Base-by-base conservation (phyloP, 2,888 invertebrate genomes). In the Pelosia muscerda region DNA sequence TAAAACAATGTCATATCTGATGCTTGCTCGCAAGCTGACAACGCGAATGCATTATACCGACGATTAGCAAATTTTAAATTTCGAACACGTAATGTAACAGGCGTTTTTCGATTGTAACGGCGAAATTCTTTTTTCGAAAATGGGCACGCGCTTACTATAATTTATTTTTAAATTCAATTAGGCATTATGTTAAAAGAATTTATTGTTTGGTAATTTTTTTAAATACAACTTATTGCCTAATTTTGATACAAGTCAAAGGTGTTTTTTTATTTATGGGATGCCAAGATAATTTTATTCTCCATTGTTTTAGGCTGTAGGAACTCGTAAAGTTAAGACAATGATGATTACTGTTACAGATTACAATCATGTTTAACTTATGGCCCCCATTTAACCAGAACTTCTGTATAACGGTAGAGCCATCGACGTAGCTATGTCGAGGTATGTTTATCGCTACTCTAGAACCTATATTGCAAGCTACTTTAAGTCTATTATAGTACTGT, bases 11-110 rank as follows among this genome's bases (percentile, higher is more conserved):
- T 71, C 65, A 71, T 87, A 87, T 88, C 86, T 56, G 81, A 76
- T 81, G 65, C 68, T 57, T 25, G 63, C 73, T 69, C 66, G 87
- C 90, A 88, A 90, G 90, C 90, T 91, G 91, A 87, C 90, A 89
- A 88, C 86, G 83, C 81, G 76, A 72, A 76, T 76, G 80, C 82
- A 83, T 81, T 82, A 77, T 71, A 71, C 71, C 71, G 74, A 58
- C 69, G 70, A 79, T 82, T 73, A 75, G 77, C 79, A 75, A 80
- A 83, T 84, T 83, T 80, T 68, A 80, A 80, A 79, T 77, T 78
- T 78, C 75, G 75, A 77, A 88, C 86, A 86, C 71, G 78, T 73
- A 87, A 38, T 15, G 38, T 15, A 38, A 88, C 77, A 81, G 84
- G 84, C 83, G 85, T 79, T 74, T 72, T 72, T 75, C 70, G 28